A percentile compares a stretch with the other conserved stretches of the same genome.
Evolutionary conservation across 2,113 vertebrate genomes (phyloP).

Genomic region (Macroglossus sobrinus): DNA sequence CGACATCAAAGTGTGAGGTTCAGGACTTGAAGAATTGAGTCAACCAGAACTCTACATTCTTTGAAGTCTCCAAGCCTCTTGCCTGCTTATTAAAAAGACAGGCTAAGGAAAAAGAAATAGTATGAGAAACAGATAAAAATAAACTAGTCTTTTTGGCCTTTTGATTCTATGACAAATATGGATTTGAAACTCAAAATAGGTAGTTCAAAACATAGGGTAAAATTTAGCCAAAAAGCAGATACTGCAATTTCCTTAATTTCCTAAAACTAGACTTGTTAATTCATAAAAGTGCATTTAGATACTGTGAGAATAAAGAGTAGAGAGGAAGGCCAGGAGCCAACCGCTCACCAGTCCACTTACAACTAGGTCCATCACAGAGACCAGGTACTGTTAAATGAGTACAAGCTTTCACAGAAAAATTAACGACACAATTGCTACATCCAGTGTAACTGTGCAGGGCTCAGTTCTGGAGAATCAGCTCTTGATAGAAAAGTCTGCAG

Average conservation of each 20-base stretch:
- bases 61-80: slow-evolving; percentile 78
- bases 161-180: slow-evolving; percentile 37
- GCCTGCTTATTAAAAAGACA: slow-evolving; percentile 77
- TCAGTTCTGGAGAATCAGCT: not conserved
- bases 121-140: slow-evolving; percentile 73
- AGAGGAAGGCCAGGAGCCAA: not conserved
- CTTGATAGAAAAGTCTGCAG: not conserved
- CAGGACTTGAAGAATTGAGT: slow-evolving; percentile 79
- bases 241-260: not conserved
- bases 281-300: not conserved
- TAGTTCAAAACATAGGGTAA: not conserved
- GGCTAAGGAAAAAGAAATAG: slow-evolving; percentile 73
- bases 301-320: not conserved
- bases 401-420: not conserved
- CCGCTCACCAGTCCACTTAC: not conserved
- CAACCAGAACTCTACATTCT: slow-evolving; percentile 76
- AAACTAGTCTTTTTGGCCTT: slow-evolving; percentile 44
- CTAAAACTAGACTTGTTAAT: not conserved
- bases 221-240: not conserved
- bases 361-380: not conserved
- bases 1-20: slow-evolving; percentile 82
- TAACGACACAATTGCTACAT: not conserved
- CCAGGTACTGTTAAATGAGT: not conserved
- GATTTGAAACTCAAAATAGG: slow-evolving; percentile 28
- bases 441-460: no score